Conservation (phyloP, 2,888 invertebrate species). For the Rotaria sp. region DNA sequence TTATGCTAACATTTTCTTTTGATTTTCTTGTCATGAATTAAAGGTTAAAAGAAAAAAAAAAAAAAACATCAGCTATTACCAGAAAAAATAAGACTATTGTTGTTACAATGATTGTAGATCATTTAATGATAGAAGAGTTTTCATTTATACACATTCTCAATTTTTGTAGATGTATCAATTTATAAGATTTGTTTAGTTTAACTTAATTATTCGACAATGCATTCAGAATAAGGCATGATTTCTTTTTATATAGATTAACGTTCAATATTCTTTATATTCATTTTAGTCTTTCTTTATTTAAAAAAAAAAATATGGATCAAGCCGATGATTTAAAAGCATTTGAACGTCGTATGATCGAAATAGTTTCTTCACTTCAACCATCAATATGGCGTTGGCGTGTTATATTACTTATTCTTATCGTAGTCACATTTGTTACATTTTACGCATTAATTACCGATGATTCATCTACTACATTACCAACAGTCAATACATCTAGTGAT, state of each 20-base stretch:
- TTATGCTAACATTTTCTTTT: neutral
- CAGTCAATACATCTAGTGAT: slow-evolving; percentile 5
- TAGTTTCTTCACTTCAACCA: slow-evolving; percentile 87
- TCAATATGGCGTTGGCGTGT: slow-evolving; percentile 89
- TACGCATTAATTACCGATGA: slow-evolving; percentile 8
- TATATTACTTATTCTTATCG: slow-evolving; percentile 58
- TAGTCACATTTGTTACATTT: neutral
- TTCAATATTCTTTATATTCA: neutral
- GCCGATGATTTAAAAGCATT: slow-evolving; percentile 81
- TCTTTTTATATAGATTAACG: neutral
- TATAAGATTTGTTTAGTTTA: neutral
- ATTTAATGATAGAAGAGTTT: neutral
- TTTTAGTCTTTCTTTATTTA: neutral
- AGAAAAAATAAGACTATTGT: neutral
- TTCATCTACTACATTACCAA: neutral
- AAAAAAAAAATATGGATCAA: neutral
- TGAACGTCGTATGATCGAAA: slow-evolving; percentile 89
- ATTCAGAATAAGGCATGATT: neutral
- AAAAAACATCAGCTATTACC: neutral
- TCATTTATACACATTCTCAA: neutral
- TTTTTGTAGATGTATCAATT: neutral
- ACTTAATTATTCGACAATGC: neutral
- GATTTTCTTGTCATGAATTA: neutral
- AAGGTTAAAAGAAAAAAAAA: neutral
- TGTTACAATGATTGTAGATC: neutral